A percentile compares a stretch with the other conserved stretches of the same genome.
These are phyloP conservation scores for Platysternon megacephalum DNA, from an alignment of 2,113 vertebrate genomes.

Conservation along the genomic window DNA sequence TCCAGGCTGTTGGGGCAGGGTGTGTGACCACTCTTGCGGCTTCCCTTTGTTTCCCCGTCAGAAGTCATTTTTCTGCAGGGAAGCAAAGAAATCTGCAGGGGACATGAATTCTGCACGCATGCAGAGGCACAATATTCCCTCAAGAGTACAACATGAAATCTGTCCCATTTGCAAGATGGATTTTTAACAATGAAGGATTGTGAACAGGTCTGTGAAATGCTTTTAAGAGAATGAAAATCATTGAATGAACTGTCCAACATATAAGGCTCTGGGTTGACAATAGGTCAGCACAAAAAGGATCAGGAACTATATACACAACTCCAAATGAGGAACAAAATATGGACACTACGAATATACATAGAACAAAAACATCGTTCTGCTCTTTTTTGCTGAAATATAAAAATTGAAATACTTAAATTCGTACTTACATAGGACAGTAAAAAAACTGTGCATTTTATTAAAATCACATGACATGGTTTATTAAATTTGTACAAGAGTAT, in stretches of 20 bases:
- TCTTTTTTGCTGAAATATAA: neutral
- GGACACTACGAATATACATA: neutral
- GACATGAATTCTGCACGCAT: too few relatives aligned
- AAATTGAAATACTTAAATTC: neutral
- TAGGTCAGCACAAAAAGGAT: neutral
- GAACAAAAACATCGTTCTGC: neutral
- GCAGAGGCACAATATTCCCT: too few relatives aligned
- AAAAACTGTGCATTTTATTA: neutral
- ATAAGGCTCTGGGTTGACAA: neutral
- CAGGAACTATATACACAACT: neutral
- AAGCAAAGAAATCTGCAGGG: too few relatives aligned
- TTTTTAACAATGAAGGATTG: neutral
- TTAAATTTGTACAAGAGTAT: neutral
- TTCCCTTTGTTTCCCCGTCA: too few relatives aligned
- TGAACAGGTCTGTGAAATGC: neutral
- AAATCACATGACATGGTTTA: accelerated
- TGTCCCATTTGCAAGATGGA: neutral
- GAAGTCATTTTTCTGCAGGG: too few relatives aligned
- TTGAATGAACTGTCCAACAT: neutral
- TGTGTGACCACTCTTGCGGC: too few relatives aligned
- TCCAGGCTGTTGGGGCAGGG: too few relatives aligned
- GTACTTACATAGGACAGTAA: neutral
- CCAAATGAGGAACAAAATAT: neutral
- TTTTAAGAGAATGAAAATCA: neutral
- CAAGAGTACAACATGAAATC: neutral